Evolutionary conservation across 2,888 invertebrate species (phyloP), one percentile per base, ranked within the genome.

Genomic region (Macaria liturata): DNA sequence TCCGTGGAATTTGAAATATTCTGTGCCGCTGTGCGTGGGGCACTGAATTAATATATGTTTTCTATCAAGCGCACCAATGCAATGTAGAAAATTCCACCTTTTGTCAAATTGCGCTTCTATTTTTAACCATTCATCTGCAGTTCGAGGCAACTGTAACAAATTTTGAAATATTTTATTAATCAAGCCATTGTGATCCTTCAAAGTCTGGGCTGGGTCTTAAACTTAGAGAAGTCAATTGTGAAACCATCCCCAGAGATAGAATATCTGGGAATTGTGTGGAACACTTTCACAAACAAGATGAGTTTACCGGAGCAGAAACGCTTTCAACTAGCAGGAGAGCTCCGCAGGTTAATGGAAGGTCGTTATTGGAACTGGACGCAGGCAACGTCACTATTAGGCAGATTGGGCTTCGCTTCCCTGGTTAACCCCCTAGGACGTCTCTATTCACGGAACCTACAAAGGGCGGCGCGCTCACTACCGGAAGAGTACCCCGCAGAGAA

Each of bases 241-340:
- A 43, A 49, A 6, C 30, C 59, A 3, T 40, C 52, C 4, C 40
- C 9, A 34, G 20, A 47, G 8, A 54, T 67, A 48, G 59, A 66
- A 31, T 71, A 64, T 47, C 40, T 69, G 9, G 69, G 68, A 3
- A 54, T 71, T 0, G 20, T 49, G 0, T 71, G 69, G 69, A 52
- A 30, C 34, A 39, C 42, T 68, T 1, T 61, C 68, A 3, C 1
- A 42, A 6, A 52, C 6, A 66, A 65, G 9, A 31, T 64, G 42
- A 9, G n/a, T n/a, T n/a, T n/a, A n/a, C 3, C 47, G 51, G n/a
- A 9, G 61, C 2, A 1, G 0, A 4, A 9, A 3, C 46, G 57
- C 52, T n/a, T 4, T 61, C 9, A 2, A 46, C 42, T n/a, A n/a
- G n/a, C n/a, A n/a, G n/a, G n/a, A n/a, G n/a, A n/a, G n/a, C n/a